phyloP scores from a whole-genome alignment of 2,113 vertebrate genomes.

The Cranoglanis bouderius region DNA sequence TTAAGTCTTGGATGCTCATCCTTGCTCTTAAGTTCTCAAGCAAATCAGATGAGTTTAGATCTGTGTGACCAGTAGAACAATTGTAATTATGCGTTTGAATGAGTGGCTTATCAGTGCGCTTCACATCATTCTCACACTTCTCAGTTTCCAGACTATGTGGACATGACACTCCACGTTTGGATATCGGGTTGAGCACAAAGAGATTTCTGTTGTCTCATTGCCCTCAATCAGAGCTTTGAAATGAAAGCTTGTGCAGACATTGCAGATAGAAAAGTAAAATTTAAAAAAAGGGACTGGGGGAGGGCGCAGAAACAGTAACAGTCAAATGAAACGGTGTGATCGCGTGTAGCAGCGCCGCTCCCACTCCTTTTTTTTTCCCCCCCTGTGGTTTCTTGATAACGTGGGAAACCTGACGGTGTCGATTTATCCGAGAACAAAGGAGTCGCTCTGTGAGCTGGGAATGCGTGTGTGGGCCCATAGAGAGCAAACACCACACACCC shows the following conservation, averaged over 20 bases:
- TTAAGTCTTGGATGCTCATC: slow-evolving; percentile 18
- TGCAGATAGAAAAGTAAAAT: slow-evolving; percentile 46
- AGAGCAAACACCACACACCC: slow-evolving; percentile 70
- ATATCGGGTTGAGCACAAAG: slow-evolving; percentile 43
- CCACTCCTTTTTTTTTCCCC: slow-evolving; percentile 64
- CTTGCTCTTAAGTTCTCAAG: slow-evolving; percentile 11
- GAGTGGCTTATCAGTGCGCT: slow-evolving; percentile 40
- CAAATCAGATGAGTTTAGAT: slow-evolving; percentile 21
- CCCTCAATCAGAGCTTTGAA: slow-evolving; percentile 57
- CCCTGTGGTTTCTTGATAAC: slow-evolving; percentile 69
- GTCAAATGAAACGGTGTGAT: slow-evolving; percentile 72
- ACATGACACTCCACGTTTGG: slow-evolving; percentile 26
- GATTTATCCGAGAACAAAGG: slow-evolving; percentile 78
- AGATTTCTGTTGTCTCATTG: slow-evolving; percentile 30
- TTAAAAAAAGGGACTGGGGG: slow-evolving; percentile 49
- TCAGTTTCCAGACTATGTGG: slow-evolving; percentile 29
- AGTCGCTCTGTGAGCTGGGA: slow-evolving; percentile 67
- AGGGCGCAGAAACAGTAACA: slow-evolving; percentile 40
- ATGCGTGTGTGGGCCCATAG: slow-evolving; percentile 69
- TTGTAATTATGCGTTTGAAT: slow-evolving; percentile 14
- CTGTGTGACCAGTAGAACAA: slow-evolving; percentile 31
- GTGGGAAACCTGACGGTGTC: slow-evolving; percentile 75
- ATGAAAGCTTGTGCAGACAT: slow-evolving; percentile 43
- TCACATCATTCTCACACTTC: slow-evolving; percentile 12
- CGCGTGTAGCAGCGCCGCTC: slow-evolving; percentile 63